Conservation (phyloP, 2,797 vertebrate genomes). For the Lindbergichthys nudifrons region DNA sequence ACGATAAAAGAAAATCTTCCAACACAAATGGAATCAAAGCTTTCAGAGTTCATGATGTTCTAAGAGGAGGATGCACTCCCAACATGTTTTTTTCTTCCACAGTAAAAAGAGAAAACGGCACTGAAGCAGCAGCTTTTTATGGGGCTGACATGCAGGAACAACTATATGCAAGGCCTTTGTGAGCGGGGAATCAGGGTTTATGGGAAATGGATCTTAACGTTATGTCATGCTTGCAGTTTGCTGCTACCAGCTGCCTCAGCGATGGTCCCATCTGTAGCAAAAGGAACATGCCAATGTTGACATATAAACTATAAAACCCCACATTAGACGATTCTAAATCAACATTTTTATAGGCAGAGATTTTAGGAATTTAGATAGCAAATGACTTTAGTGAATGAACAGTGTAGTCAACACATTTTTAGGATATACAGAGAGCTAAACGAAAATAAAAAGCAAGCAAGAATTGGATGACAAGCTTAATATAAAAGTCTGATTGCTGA, state of each 20-base stretch:
- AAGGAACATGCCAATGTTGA: background rate
- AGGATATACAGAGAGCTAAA: background rate
- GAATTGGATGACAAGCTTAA: background rate
- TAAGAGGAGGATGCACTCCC: conserved; percentile 5
- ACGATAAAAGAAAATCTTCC: background rate
- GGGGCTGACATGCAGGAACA: background rate
- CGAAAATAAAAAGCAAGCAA: background rate
- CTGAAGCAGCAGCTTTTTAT: background rate
- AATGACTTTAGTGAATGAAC: background rate
- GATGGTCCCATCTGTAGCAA: background rate
- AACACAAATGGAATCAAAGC: conserved; percentile 19
- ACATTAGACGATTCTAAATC: background rate
- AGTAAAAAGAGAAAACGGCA: conserved; percentile 2
- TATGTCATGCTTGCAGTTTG: background rate
- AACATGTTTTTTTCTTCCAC: background rate
- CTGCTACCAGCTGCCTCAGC: conserved; percentile 4
- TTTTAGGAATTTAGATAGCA: too few relatives aligned
- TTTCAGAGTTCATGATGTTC: conserved; percentile 7
- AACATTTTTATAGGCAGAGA: background rate
- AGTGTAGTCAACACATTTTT: background rate
- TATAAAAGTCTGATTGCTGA: background rate
- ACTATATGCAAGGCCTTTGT: background rate
- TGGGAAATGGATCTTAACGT: background rate
- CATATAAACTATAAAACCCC: background rate
- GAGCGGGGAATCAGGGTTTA: background rate